Percentiles rank a stretch among this genome's conserved stretches.
Conservation (phyloP, 2,888 invertebrate species). For the Ophioninae sp. region DNA sequence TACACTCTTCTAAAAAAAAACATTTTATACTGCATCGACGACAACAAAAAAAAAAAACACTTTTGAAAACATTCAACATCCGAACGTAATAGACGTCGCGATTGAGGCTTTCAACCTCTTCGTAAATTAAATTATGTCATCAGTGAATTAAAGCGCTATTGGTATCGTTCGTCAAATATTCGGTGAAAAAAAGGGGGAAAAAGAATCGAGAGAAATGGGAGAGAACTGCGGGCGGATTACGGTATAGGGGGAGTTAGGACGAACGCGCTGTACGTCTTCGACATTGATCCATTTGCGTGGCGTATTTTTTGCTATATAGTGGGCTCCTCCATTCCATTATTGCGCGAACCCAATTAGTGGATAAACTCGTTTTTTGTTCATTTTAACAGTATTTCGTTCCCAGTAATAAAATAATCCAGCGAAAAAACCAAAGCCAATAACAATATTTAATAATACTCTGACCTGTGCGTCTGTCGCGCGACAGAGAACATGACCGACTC, state of each 20-base stretch:
- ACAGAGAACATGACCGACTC: conserved; percentile 95
- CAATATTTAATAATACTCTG: not conserved
- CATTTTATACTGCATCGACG: not conserved
- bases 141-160: not conserved
- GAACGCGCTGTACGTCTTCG: conserved; percentile 43
- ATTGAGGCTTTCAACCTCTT: conserved; percentile 3
- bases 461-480: conserved; percentile 48
- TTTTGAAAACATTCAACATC: not conserved
- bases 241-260: conserved; percentile 39
- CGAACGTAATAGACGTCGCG: not conserved
- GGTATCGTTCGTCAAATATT: not conserved
- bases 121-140: conserved; percentile 28
- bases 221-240: conserved; percentile 11
- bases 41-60: not conserved
- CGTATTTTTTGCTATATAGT: conserved; percentile 42
- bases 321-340: conserved; percentile 27
- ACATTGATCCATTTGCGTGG: conserved; percentile 55
- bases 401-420: not conserved
- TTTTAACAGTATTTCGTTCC: not conserved
- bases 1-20: not conserved
- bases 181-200: not conserved
- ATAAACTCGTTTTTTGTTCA: not conserved
- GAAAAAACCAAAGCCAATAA: not conserved
- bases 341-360: conserved; percentile 45
- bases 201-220: not conserved